A percentile compares a stretch with the other conserved stretches of the same genome.
Conservation (phyloP, 2,888 invertebrate species). For the Orthosia gracilis region DNA sequence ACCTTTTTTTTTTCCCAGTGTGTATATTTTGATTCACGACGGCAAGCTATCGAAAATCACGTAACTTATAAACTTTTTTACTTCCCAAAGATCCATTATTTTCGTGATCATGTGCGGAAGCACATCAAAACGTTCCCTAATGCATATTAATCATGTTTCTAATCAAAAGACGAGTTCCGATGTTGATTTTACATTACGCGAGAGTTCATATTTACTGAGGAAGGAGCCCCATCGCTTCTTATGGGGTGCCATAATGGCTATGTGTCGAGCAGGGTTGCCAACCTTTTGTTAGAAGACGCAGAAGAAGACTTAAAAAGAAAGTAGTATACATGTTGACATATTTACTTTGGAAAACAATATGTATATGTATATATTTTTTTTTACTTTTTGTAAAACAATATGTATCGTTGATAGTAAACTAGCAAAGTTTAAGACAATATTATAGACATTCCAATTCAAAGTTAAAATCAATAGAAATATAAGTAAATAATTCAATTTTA, state of each 20-base stretch:
- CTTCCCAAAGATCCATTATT: constrained; percentile 3
- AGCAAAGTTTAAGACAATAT: no score
- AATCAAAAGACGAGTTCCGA: constrained; percentile 24
- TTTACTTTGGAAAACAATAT: no score
- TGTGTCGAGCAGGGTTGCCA: background rate
- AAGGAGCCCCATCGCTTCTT: constrained; percentile 16
- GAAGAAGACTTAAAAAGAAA: no score
- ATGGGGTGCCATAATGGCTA: constrained; percentile 18
- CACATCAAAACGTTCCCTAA: constrained; percentile 19
- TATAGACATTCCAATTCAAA: no score
- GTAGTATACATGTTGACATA: no score
- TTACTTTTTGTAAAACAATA: no score
- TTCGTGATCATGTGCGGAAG: constrained; percentile 2
- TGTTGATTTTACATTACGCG: constrained; percentile 45
- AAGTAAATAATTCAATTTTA: no score
- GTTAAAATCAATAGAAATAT: no score
- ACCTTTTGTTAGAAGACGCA: no score
- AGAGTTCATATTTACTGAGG: constrained; percentile 5
- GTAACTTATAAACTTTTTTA: background rate
- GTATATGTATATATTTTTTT: no score
- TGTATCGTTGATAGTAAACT: no score
- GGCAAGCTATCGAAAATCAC: background rate
- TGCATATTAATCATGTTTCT: constrained; percentile 31
- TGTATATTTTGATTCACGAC: background rate
- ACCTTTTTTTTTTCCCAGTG: no score